phyloP scores from a whole-genome alignment of 2,888 invertebrate genomes.

The Limnephilus rhombicus region DNA sequence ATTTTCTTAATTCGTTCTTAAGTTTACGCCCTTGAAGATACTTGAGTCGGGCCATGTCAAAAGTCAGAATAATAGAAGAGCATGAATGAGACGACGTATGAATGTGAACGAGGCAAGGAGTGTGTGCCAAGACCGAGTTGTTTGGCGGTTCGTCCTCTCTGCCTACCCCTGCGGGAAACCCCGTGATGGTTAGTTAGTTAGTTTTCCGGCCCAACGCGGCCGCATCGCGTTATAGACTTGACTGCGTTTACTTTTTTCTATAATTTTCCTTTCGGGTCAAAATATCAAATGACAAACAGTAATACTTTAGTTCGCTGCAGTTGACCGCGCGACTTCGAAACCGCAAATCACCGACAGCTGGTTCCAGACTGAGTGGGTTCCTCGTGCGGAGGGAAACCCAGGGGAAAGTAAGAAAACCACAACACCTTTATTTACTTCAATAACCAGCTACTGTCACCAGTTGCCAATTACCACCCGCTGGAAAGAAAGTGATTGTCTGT shows the following conservation, averaged over 20 bases:
- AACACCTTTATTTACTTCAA: neutral
- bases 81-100: too few species aligned
- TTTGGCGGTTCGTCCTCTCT: too few species aligned
- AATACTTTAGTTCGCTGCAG: neutral
- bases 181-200: too few species aligned
- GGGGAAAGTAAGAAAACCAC: neutral
- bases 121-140: too few species aligned
- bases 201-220: too few species aligned
- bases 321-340: neutral
- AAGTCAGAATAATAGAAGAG: too few species aligned
- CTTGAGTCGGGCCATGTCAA: too few species aligned
- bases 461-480: neutral
- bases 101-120: too few species aligned
- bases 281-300: neutral
- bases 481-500: neutral
- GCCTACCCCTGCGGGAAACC: too few species aligned
- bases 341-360: neutral
- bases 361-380: neutral
- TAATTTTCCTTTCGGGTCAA: neutral
- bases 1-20: too few species aligned
- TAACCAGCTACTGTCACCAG: too few species aligned
- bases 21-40: too few species aligned
- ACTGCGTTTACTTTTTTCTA: neutral
- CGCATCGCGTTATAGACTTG: neutral
- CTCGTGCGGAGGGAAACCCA: neutral